A percentile compares a stretch with the other conserved stretches of the same genome.
These are phyloP conservation scores for Lordiphosa andalusiaca DNA, from an alignment of 2,888 invertebrate species.

Conservation along the genomic window DNA sequence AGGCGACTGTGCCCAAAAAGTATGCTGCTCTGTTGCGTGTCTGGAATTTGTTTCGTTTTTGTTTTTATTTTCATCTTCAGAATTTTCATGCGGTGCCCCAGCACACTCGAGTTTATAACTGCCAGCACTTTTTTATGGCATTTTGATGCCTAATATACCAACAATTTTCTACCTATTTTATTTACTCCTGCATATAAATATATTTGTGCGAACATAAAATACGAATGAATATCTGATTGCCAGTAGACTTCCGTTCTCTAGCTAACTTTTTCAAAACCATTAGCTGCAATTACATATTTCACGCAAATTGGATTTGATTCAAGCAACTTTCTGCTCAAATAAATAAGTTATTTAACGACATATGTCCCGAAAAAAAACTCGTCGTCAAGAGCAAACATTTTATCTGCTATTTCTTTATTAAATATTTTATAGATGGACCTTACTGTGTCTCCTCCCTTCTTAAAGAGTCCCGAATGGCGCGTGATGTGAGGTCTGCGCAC, in stretches of 20 bases:
- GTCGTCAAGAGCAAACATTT: neutral
- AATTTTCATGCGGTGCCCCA: constrained; percentile 42
- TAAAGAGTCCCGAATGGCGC: constrained; percentile 36
- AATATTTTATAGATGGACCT: constrained; percentile 7
- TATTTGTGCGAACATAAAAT: constrained; percentile 5
- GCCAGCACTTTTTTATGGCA: constrained; percentile 59
- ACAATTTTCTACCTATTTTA: constrained; percentile 73
- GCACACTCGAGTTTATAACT: constrained; percentile 66
- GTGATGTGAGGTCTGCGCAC: constrained; percentile 35
- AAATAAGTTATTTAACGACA: constrained; percentile 46
- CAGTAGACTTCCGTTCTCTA: constrained; percentile 3
- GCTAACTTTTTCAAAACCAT: constrained; percentile 41
- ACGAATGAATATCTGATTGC: constrained; percentile 51
- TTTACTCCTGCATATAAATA: constrained; percentile 33
- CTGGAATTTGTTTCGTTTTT: constrained; percentile 8
- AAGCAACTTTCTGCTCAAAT: constrained; percentile 21
- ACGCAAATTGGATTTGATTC: constrained; percentile 59
- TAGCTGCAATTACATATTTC: constrained; percentile 62
- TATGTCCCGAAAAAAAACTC: neutral
- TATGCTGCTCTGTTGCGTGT: constrained; percentile 18
- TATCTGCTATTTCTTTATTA: constrained; percentile 1
- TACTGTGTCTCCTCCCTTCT: constrained; percentile 20
- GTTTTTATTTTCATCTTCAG: constrained; percentile 13
- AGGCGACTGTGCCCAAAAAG: constrained; percentile 31
- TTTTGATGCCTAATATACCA: constrained; percentile 68